These are phyloP conservation scores for Trissoscelio sp. DNA, from an alignment of 2,888 invertebrate genomes.

Conservation along the genomic window DNA sequence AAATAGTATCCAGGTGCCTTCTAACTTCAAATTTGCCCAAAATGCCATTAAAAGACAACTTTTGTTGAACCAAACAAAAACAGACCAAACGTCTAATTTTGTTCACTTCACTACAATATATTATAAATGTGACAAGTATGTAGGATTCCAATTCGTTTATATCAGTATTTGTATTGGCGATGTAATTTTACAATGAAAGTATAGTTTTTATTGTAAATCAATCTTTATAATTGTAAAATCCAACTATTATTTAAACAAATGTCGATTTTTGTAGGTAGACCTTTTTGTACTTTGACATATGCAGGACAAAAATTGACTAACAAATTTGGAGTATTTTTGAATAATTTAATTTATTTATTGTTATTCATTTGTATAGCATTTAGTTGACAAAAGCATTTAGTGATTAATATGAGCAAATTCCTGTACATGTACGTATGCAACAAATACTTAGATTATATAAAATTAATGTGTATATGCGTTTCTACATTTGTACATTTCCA, in stretches of 20 bases:
- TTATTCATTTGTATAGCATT: conserved; percentile 17
- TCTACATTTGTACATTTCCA: conserved; percentile 78
- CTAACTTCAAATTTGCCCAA: no score
- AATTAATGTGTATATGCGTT: conserved; percentile 72
- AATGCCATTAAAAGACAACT: no score
- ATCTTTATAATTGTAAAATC: not conserved
- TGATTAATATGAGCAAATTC: conserved; percentile 32
- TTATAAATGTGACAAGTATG: not conserved
- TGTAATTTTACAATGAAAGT: not conserved
- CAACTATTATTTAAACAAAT: not conserved
- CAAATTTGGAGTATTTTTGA: not conserved
- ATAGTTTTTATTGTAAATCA: no score
- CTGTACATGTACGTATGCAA: conserved; percentile 30
- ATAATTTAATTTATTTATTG: not conserved
- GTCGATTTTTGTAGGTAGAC: no score
- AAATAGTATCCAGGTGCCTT: no score
- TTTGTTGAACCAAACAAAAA: no score
- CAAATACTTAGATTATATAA: conserved; percentile 56
- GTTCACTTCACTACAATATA: no score
- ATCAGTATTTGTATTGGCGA: conserved; percentile 8
- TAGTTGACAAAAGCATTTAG: conserved; percentile 55
- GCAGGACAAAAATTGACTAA: not conserved
- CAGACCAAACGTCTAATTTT: no score
- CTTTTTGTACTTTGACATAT: no score
- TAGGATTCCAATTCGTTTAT: not conserved